These are phyloP conservation scores for Lepidurus couesii DNA, from an alignment of 1,140 invertebrate genomes.

Conservation along the genomic window DNA sequence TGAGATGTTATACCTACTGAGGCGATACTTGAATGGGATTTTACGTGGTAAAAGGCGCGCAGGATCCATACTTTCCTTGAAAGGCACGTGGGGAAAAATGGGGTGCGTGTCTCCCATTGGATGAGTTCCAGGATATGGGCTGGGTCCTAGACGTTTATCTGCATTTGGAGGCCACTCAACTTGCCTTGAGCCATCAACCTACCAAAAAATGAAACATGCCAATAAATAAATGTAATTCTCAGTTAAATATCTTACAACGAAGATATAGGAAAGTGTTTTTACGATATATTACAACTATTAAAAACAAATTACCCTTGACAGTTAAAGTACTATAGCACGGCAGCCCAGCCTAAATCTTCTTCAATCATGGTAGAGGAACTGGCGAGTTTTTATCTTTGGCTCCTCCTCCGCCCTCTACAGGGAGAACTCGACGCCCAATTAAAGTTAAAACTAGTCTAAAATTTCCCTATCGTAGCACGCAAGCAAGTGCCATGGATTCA, in stretches of 20 bases:
- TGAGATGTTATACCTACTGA: constrained; percentile 63
- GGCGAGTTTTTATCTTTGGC: constrained; percentile 41
- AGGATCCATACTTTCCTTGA: constrained; percentile 64
- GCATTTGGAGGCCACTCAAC: constrained; percentile 75
- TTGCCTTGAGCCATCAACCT: constrained; percentile 74
- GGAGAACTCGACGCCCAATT: constrained; percentile 65
- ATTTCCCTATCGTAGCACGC: constrained; percentile 79
- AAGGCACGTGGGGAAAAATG: constrained; percentile 54
- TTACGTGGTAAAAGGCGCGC: constrained; percentile 60
- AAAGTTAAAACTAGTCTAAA: constrained; percentile 79
- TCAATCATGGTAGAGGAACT: constrained; percentile 36
- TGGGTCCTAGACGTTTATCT: constrained; percentile 78
- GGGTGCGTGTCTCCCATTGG: constrained; percentile 65
- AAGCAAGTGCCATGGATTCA: constrained; percentile 52
- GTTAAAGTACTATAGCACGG: constrained; percentile 87
- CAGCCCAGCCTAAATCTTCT: constrained; percentile 76
- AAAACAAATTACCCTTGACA: constrained; percentile 64
- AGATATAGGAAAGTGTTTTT: not conserved
- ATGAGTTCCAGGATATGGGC: constrained; percentile 71
- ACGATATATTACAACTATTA: constrained; percentile 32
- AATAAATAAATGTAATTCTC: not conserved
- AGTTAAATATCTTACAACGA: constrained; percentile 20
- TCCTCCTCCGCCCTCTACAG: constrained; percentile 47
- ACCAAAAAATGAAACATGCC: constrained; percentile 37
- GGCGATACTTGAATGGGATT: constrained; percentile 76